These are phyloP conservation scores for Rhagoletis pomonella DNA, from an alignment of 1,140 invertebrate species.

Conservation along the genomic window DNA sequence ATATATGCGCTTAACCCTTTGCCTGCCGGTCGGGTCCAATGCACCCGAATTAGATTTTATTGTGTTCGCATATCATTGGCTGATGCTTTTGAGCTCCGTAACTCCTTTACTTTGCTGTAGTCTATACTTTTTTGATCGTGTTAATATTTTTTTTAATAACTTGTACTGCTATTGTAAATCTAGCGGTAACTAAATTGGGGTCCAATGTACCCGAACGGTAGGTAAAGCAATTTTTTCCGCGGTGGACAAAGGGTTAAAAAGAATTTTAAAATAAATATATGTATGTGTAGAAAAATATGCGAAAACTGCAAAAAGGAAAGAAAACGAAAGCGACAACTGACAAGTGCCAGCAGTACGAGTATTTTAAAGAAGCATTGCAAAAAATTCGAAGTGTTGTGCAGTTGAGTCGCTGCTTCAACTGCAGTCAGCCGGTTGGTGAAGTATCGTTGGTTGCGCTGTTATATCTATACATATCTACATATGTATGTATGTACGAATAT, in stretches of 20 bases:
- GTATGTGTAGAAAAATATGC: background rate
- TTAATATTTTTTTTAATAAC: too few species aligned
- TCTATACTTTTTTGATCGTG: too few species aligned
- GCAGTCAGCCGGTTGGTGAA: background rate
- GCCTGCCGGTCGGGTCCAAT: too few species aligned
- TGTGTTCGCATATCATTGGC: too few species aligned
- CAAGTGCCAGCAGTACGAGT: conserved; percentile 20
- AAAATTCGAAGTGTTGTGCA: conserved; percentile 20
- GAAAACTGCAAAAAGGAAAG: background rate
- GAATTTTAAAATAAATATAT: conserved; percentile 24
- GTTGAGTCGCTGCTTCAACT: conserved; percentile 24
- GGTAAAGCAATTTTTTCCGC: too few species aligned
- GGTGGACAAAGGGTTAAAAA: background rate
- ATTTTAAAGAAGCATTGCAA: background rate
- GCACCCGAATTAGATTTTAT: too few species aligned
- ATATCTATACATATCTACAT: background rate
- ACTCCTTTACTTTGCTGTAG: too few species aligned
- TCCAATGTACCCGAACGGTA: too few species aligned
- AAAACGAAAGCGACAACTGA: conserved; percentile 28
- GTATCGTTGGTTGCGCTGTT: background rate
- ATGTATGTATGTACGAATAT: background rate
- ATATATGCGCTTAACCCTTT: background rate
- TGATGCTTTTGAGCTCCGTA: too few species aligned
- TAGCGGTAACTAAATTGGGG: too few species aligned
- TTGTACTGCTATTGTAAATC: too few species aligned